phyloP scores from a whole-genome alignment of 2,888 invertebrate genomes.

The Urechis unicinctus region DNA sequence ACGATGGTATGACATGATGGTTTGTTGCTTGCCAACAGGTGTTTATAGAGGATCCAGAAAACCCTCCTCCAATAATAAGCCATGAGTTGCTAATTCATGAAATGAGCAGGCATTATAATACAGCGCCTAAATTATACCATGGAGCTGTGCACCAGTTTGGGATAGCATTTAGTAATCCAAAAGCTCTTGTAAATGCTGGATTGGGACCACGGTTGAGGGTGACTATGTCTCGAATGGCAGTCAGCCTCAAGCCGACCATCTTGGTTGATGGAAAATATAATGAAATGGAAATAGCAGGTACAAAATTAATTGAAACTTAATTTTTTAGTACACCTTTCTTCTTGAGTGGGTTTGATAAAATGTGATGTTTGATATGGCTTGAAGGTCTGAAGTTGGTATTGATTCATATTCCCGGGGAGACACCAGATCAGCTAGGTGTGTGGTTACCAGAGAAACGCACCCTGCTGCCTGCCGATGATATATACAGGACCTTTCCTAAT shows the following conservation, averaged over 20 bases:
- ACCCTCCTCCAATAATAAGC: neutral
- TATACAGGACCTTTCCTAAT: constrained; percentile 39
- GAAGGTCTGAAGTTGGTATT: constrained; percentile 29
- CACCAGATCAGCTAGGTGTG: constrained; percentile 37
- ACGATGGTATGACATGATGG: too few species aligned
- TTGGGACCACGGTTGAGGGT: neutral
- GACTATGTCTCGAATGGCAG: neutral
- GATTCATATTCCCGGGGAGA: constrained; percentile 38
- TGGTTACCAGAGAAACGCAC: constrained; percentile 28
- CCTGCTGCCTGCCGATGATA: constrained; percentile 29
- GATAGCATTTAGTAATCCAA: neutral
- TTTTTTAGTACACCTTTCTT: too few species aligned
- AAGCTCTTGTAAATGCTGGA: neutral
- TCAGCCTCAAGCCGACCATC: neutral
- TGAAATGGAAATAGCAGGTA: neutral
- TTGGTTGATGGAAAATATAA: neutral
- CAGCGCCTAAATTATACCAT: neutral
- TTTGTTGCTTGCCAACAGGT: too few species aligned
- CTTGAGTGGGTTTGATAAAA: neutral
- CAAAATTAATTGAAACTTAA: neutral
- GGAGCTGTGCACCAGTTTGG: neutral
- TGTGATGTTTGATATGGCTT: neutral
- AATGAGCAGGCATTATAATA: neutral
- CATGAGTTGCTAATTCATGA: neutral
- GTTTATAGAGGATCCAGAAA: neutral